These are phyloP conservation scores for Cassiopea xamachana DNA, from an alignment of 30 jellyfish, hydroid and myxozoan genomes.

Conservation along the genomic window DNA sequence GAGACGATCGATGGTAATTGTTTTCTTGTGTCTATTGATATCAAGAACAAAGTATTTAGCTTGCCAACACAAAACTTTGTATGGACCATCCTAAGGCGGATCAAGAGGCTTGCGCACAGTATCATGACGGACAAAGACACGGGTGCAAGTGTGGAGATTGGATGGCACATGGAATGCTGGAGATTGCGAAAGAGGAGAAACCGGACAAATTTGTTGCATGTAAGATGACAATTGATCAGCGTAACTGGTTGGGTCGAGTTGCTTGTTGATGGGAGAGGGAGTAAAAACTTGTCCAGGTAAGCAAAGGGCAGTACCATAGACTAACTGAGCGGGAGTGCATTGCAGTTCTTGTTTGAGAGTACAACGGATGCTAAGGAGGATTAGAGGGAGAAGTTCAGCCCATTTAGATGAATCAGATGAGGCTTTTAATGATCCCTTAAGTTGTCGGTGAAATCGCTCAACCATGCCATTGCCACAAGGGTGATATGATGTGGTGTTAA, in stretches of 20 bases:
- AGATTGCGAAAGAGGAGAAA: neutral
- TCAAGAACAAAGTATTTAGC: too few relatives aligned
- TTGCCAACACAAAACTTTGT: too few relatives aligned
- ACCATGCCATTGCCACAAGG: conserved; percentile 72
- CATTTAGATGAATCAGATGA: conserved; percentile 30
- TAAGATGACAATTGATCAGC: neutral
- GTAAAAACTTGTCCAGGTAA: neutral
- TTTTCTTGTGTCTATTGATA: too few relatives aligned
- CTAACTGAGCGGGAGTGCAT: conserved; percentile 33
- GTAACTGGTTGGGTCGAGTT: neutral
- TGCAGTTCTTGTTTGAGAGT: conserved; percentile 30
- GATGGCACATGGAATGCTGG: too few relatives aligned
- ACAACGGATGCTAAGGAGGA: conserved; percentile 45
- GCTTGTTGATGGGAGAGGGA: neutral
- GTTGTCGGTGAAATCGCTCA: conserved; percentile 42
- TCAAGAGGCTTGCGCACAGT: too few relatives aligned
- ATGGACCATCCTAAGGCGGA: too few relatives aligned
- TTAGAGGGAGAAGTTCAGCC: conserved; percentile 54
- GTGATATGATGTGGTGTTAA: conserved; percentile 60
- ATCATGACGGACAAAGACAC: too few relatives aligned
- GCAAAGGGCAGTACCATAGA: neutral
- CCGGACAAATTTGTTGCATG: neutral
- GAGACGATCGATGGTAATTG: too few relatives aligned
- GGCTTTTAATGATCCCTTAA: conserved; percentile 41
- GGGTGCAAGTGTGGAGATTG: too few relatives aligned